Conservation (phyloP, 1,140 invertebrate species). For the Acyrthosiphon pisum region DNA sequence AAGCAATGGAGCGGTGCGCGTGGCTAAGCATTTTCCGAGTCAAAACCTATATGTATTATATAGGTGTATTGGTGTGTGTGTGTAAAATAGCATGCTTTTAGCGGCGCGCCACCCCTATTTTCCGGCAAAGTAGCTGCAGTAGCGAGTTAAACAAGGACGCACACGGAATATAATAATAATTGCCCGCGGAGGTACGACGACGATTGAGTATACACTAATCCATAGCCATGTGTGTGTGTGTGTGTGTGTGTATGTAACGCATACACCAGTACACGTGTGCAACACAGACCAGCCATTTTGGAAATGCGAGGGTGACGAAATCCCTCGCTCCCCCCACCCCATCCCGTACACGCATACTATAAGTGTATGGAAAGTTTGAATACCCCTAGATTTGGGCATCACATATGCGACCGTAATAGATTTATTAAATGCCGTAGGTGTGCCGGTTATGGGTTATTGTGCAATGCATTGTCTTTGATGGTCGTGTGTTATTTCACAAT, state of each 20-base stretch:
- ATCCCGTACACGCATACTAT: neutral
- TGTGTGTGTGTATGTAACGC: neutral
- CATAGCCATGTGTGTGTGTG: neutral
- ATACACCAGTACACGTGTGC: neutral
- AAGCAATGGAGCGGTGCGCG: neutral
- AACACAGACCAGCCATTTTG: neutral
- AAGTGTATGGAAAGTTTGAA: neutral
- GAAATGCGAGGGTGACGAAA: neutral
- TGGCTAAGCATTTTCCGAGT: neutral
- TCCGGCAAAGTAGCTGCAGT: neutral
- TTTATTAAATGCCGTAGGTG: neutral
- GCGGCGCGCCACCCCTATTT: neutral
- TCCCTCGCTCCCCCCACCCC: neutral
- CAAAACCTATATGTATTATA: neutral
- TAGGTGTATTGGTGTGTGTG: neutral
- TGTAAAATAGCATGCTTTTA: conserved; percentile 25
- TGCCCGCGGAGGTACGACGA: neutral
- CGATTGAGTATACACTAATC: neutral
- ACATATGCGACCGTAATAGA: neutral
- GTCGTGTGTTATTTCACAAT: neutral
- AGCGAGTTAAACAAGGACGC: conserved; percentile 8
- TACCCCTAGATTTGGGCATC: neutral
- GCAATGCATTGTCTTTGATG: neutral
- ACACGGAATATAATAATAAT: conserved; percentile 25
- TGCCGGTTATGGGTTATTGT: neutral